These are phyloP conservation scores for Diaprepes abbreviatus DNA, from an alignment of 2,888 invertebrate genomes.

Conservation along the genomic window DNA sequence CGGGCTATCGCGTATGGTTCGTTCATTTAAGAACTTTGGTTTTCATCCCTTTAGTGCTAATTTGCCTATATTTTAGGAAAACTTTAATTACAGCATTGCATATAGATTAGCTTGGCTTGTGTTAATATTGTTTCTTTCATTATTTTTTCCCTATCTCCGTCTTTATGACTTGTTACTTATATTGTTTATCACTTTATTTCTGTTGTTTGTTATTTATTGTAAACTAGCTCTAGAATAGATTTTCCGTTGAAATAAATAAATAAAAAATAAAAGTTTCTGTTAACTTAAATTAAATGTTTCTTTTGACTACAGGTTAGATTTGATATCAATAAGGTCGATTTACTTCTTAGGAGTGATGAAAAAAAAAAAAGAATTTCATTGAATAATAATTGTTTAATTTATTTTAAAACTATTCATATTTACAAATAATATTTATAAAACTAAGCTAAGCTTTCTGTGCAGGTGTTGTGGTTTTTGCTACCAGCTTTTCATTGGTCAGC, in stretches of 20 bases:
- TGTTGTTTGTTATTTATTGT: background rate
- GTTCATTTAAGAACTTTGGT: too few relatives aligned
- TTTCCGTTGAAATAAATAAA: background rate
- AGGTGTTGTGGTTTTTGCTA: constrained; percentile 87
- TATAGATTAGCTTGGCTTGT: background rate
- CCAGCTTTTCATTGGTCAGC: constrained; percentile 85
- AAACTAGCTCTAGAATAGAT: background rate
- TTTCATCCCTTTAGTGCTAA: too few relatives aligned
- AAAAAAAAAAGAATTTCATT: constrained; percentile 12
- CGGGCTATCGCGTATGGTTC: too few relatives aligned
- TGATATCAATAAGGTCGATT: constrained; percentile 38
- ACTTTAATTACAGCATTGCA: too few relatives aligned
- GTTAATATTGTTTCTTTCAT: background rate
- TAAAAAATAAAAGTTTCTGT: constrained; percentile 28
- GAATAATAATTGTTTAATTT: too few relatives aligned
- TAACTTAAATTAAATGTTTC: constrained; percentile 26
- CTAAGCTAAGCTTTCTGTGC: constrained; percentile 81
- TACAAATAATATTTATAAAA: background rate
- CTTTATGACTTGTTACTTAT: background rate
- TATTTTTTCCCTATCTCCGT: too few relatives aligned
- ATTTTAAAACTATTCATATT: too few relatives aligned
- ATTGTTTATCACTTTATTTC: background rate
- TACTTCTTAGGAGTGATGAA: constrained; percentile 40
- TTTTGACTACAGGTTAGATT: constrained; percentile 36
- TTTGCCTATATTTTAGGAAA: too few relatives aligned